These are phyloP conservation scores for Petrocephalus microphthalmus DNA, from an alignment of 2,113 vertebrate species.

Conservation along the genomic window DNA sequence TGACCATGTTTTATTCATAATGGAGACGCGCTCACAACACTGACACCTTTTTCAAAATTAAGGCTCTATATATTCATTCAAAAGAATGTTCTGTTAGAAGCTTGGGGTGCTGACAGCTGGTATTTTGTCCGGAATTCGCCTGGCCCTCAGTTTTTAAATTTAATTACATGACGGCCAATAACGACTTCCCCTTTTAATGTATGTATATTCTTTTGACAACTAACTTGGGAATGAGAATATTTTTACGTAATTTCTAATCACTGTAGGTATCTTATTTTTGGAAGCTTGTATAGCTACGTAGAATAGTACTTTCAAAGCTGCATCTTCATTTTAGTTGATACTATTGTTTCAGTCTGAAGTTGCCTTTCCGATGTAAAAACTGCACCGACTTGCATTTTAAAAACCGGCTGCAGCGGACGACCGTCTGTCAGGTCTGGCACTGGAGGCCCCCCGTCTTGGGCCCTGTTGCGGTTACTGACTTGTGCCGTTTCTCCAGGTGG, in stretches of 20 bases:
- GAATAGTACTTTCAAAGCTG: neutral
- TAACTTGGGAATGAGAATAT: neutral
- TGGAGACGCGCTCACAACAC: neutral
- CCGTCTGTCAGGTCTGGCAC: neutral
- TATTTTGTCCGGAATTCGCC: neutral
- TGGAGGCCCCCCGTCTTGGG: neutral
- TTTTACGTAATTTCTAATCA: neutral
- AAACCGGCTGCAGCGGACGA: neutral
- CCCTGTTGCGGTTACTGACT: slow-evolving; percentile 45
- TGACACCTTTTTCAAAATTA: neutral
- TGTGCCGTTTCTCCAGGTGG: slow-evolving; percentile 70
- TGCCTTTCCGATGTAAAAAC: neutral
- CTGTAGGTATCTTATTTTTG: neutral
- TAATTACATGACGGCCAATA: neutral
- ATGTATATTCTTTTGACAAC: neutral
- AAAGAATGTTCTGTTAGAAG: neutral
- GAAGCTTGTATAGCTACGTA: neutral
- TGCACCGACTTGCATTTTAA: neutral
- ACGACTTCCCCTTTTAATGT: neutral
- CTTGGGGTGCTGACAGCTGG: neutral
- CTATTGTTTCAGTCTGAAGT: neutral
- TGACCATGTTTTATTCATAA: neutral
- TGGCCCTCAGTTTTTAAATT: neutral
- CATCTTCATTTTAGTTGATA: neutral
- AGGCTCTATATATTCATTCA: neutral